phyloP scores from a whole-genome alignment of 2,113 vertebrate species.

The Orientallactaga bullata region DNA sequence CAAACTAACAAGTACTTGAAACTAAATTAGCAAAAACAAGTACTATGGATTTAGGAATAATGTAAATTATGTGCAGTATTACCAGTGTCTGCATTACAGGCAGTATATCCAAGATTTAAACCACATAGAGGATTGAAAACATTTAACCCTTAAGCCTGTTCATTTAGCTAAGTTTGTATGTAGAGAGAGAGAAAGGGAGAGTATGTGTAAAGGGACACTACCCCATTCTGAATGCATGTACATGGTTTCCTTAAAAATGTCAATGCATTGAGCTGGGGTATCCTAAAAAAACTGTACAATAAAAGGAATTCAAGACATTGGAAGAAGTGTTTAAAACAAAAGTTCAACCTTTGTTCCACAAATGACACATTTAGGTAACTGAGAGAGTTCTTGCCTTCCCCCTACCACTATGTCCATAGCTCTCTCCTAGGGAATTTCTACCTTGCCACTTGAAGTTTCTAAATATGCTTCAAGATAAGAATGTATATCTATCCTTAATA shows the following conservation, averaged over 20 bases:
- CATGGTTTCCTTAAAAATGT: background rate
- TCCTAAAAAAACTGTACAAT: slow-evolving; percentile 40
- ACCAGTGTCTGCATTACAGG: background rate
- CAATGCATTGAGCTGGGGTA: background rate
- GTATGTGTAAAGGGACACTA: background rate
- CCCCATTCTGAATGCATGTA: background rate
- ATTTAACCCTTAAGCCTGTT: background rate
- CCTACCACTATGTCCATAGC: background rate
- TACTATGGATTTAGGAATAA: background rate
- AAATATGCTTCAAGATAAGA: slow-evolving; percentile 34
- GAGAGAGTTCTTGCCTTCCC: background rate
- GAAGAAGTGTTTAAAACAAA: slow-evolving; percentile 48
- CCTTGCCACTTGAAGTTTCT: background rate
- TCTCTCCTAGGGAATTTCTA: slow-evolving; percentile 35
- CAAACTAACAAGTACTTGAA: background rate
- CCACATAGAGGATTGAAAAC: background rate
- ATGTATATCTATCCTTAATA: slow-evolving; percentile 19
- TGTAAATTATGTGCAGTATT: background rate
- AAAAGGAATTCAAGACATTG: slow-evolving; percentile 33
- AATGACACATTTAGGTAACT: background rate
- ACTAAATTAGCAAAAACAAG: background rate
- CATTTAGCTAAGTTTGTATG: background rate
- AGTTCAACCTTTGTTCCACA: background rate
- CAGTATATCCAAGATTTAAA: background rate
- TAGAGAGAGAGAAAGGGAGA: background rate